Evolutionary conservation across 2,113 vertebrate species (phyloP).

Genomic region (Oryctolagus cuniculus): mOryCun1.1 NC_091433.1:179978501-179979000

Average conservation of each 20-base stretch:
- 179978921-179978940: slow-evolving; percentile 13
- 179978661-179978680: neutral
- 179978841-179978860: neutral
- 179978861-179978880: neutral
- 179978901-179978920: neutral
- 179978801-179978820: neutral
- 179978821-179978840: neutral
- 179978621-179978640: neutral
- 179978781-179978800: neutral
- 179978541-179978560: slow-evolving; percentile 42
- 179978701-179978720: neutral
- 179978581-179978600: slow-evolving; percentile 32
- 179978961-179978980: too few relatives aligned
- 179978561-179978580: slow-evolving; percentile 39
- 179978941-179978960: neutral
- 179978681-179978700: neutral
- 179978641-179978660: slow-evolving; percentile 4
- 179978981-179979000: too few relatives aligned
- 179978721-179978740: neutral
- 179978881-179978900: neutral
- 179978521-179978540: slow-evolving; percentile 9
- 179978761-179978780: slow-evolving; percentile 1
- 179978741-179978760: neutral
- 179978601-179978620: slow-evolving; percentile 3
- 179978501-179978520: neutral